These are phyloP conservation scores for Epirrhoe tristata DNA, from an alignment of 2,888 invertebrate genomes.

Conservation along the genomic window DNA sequence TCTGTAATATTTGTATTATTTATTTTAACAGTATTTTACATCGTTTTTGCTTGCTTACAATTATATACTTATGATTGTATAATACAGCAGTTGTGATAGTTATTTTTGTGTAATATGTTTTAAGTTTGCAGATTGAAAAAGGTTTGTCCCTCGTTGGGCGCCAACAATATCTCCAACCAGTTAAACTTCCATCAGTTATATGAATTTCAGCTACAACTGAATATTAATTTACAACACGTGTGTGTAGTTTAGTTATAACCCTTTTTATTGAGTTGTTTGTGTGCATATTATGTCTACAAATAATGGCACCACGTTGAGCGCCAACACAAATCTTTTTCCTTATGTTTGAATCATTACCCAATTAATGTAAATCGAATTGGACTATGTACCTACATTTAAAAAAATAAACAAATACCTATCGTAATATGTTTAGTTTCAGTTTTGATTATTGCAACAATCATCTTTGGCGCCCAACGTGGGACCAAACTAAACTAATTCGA, in stretches of 20 bases:
- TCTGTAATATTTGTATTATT: conserved; percentile 54
- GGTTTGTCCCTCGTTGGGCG: no score
- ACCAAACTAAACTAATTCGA: background rate
- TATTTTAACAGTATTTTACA: background rate
- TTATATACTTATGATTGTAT: background rate
- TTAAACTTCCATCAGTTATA: no score
- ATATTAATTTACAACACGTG: no score
- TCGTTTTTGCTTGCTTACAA: background rate
- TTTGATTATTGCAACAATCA: background rate
- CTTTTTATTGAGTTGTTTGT: background rate
- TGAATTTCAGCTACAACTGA: no score
- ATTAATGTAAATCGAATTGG: no score
- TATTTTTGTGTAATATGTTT: background rate
- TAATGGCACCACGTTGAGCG: background rate
- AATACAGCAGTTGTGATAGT: background rate
- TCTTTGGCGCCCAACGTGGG: background rate
- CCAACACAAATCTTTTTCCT: background rate
- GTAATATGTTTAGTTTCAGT: background rate
- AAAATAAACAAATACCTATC: no score
- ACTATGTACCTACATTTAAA: no score
- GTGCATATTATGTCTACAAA: background rate
- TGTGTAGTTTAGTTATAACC: no score
- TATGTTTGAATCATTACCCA: no score
- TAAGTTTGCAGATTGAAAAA: background rate
- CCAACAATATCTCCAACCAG: no score